Base-by-base conservation (phyloP, 1,140 invertebrate species). In the Cyphomyrmex costatus region DNA sequence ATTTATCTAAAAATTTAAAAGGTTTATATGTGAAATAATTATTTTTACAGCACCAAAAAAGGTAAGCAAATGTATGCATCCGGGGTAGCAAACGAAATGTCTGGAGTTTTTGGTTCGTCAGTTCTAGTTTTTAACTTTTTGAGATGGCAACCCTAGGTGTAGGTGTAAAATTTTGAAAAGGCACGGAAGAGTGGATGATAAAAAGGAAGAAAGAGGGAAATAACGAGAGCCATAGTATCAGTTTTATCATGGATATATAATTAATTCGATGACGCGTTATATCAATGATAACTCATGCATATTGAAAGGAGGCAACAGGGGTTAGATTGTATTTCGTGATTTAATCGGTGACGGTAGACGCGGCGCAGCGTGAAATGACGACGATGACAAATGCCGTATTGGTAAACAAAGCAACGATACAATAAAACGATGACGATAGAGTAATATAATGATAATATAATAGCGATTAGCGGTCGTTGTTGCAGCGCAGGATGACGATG, bases 251-350 rank as follows among this genome's bases (percentile, higher is more conserved):
- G 65, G 78, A 79, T 74, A 83, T 87, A 89, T 87, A 86, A 89
- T 89, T 89, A 80, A 89, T 87, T 87, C 88, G 68, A 63, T 58
- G 19, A 61, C 51, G 86, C 76, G 86, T 85, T 89, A 79, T 30
- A 74, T 30, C 68, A 89, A 87, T 89, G 88, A 85, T 89, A 89
- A 89, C 88, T 89, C 88, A 87, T 89, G 80, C 86, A 87, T 89
- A 89, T 87, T 85, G 80, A 89, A 89, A 49, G 46, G 3, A 12
- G 14, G 3, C 46, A 49, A 16, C 46, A 12, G 86, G 74, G 80
- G 66, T 65, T 33, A 86, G 71, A 74, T 85, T 87, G 71, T 79
- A 56, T 79, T 85, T 66, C 27, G 24, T 89, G 86, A 89, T 74
- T 89, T 80, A 88, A 79, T 77, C 30, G 33, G 16, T 21, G 70